These are phyloP conservation scores for Macrosoma leucophasiata DNA, from an alignment of 2,888 invertebrate genomes.

Conservation along the genomic window DNA sequence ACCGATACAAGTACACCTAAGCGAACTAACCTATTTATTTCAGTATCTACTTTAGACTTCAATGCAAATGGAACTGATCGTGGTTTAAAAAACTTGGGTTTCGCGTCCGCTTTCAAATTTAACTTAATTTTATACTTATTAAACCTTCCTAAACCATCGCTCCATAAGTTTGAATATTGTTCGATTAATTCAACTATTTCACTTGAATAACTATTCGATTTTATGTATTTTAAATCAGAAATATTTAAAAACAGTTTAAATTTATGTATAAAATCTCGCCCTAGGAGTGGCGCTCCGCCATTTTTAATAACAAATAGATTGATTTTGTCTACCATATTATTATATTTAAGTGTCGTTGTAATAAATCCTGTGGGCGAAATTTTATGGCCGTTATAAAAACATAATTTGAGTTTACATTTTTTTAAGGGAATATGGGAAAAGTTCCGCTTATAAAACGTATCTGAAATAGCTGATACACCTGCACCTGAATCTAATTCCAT, in stretches of 20 bases:
- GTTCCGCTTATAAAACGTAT: conserved; percentile 13
- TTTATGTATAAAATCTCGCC: conserved; percentile 20
- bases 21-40: conserved; percentile 9
- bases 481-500: conserved; percentile 26
- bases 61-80: conserved; percentile 14
- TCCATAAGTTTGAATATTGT: conserved; percentile 14
- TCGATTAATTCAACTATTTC: conserved; percentile 1
- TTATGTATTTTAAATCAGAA: no score
- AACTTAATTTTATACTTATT: conserved; percentile 18
- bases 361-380: conserved; percentile 24
- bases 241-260: conserved; percentile 16
- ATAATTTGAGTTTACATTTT: conserved; percentile 21
- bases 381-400: conserved; percentile 28
- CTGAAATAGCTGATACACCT: conserved; percentile 18
- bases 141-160: conserved; percentile 13
- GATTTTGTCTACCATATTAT: conserved; percentile 11
- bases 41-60: conserved; percentile 10
- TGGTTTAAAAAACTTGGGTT: conserved; percentile 21
- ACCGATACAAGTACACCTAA: conserved; percentile 14
- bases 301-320: conserved; percentile 23
- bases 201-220: conserved; percentile 5
- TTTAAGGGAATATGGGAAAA: conserved; percentile 12
- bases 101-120: conserved; percentile 15
- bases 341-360: conserved; percentile 4
- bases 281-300: conserved; percentile 22